Evolutionary conservation across 2,797 vertebrate genomes (phyloP), one percentile per base, ranked within the genome.

Genomic region (Micrastur ruficollis): DNA sequence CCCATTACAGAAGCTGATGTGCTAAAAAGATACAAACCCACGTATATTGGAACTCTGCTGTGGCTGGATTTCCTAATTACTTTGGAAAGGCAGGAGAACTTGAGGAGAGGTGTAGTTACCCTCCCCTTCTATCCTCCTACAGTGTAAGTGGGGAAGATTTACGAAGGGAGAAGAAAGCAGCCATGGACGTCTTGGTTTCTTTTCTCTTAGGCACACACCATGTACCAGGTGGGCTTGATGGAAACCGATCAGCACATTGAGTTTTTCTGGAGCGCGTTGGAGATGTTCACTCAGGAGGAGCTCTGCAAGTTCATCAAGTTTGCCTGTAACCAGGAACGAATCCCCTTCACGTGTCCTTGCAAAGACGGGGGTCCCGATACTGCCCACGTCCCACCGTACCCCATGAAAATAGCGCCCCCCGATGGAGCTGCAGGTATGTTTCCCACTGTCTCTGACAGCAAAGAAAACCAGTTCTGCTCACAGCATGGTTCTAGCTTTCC

Each of bases 231-330:
- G 92, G 99, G 99, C 21, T 98, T 99, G 96, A 99, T 99, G 99
- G 99, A 99, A 97, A 99, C 99, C 0, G 99, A 99, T 95, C 99
- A 99, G 97, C 99, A 99, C 98, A 99, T 99, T 1, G 99, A 99
- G 98, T 99, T 99, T 95, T 99, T 99, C 98, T 99, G 99, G 99
- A 98, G 98, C 0, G 99, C 99, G 1, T 92, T 99, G 96, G 99
- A 99, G 98, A 99, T 98, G 98, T 99, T 99, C 97, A 99, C 99
- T 3, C 99, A 99, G 97, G 99, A 99, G 98, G 99, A 99, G 96
- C 99, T 99, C 91, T 99, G 99, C 98, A 99, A 99, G 97, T 99
- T 99, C 98, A 99, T 99, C 87, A 99, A 99, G 98, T 99, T 99
- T 5, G 99, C 99, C 95, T 99, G 99, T 96, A 99, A 99, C 98